These are phyloP conservation scores for Furcifer pardalis DNA, from an alignment of 2,797 vertebrate genomes.

Conservation along the genomic window DNA sequence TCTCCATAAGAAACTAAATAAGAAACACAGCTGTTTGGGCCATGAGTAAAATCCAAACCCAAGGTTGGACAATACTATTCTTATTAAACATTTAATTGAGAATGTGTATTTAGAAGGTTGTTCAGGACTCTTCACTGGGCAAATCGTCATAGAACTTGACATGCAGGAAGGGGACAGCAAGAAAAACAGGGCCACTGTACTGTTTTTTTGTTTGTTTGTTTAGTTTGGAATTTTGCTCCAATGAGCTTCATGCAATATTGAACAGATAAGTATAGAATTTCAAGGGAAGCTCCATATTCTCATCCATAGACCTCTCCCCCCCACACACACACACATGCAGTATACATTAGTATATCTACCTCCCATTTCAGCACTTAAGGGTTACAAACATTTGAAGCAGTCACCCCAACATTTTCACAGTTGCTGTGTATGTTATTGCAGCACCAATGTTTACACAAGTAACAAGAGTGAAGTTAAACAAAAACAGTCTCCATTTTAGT, in stretches of 20 bases:
- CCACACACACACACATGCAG: neutral
- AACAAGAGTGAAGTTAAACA: slow-evolving; percentile 36
- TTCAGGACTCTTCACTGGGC: too few relatives aligned
- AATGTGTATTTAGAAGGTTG: too few relatives aligned
- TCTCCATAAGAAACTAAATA: too few relatives aligned
- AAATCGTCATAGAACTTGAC: too few relatives aligned
- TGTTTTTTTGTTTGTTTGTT: neutral
- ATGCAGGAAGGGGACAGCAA: too few relatives aligned
- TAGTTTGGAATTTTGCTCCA: neutral
- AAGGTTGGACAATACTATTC: too few relatives aligned
- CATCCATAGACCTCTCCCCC: neutral
- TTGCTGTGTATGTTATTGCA: slow-evolving; percentile 40
- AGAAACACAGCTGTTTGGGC: too few relatives aligned
- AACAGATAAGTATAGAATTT: neutral
- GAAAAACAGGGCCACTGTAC: too few relatives aligned
- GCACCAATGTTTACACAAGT: slow-evolving; percentile 28
- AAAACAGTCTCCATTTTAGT: slow-evolving; percentile 25
- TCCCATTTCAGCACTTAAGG: slow-evolving; percentile 13
- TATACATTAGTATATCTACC: slow-evolving; percentile 17
- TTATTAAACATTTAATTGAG: too few relatives aligned
- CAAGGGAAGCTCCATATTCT: neutral
- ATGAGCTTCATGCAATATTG: neutral
- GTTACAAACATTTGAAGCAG: slow-evolving; percentile 24
- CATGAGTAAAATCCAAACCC: too few relatives aligned
- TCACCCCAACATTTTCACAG: slow-evolving; percentile 25